Conservation (phyloP, 2,888 invertebrate species). For the Macrophya annulata region DNA sequence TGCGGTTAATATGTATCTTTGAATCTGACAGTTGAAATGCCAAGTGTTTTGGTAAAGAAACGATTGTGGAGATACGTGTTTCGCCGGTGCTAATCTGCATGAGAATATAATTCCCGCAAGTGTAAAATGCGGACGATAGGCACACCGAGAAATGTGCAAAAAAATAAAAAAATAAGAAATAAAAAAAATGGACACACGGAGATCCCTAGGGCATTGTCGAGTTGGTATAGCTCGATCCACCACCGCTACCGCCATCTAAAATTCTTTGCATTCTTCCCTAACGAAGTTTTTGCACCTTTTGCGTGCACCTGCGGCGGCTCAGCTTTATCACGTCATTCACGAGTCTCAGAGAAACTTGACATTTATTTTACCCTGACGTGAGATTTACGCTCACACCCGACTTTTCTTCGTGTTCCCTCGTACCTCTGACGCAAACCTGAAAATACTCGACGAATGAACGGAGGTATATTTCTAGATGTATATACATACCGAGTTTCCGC, state of each 20-base stretch:
- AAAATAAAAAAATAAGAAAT: slow-evolving; percentile 61
- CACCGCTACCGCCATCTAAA: slow-evolving; percentile 64
- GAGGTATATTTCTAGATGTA: slow-evolving; percentile 23
- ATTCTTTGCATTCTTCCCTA: slow-evolving; percentile 73
- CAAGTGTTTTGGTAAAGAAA: slow-evolving; percentile 46
- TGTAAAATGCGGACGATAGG: slow-evolving; percentile 52
- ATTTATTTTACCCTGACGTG: slow-evolving; percentile 42
- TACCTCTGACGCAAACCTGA: slow-evolving; percentile 24
- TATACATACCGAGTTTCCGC: neutral
- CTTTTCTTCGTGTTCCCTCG: neutral
- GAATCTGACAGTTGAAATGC: slow-evolving; percentile 42
- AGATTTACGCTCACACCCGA: slow-evolving; percentile 34
- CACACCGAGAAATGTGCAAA: slow-evolving; percentile 32
- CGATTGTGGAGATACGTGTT: slow-evolving; percentile 28
- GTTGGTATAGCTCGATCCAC: slow-evolving; percentile 1
- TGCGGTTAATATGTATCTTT: slow-evolving; percentile 46
- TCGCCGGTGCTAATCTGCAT: slow-evolving; percentile 70
- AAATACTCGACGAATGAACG: slow-evolving; percentile 12
- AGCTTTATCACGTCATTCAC: slow-evolving; percentile 47
- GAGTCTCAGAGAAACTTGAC: slow-evolving; percentile 34
- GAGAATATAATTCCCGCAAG: slow-evolving; percentile 69
- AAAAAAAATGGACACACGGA: slow-evolving; percentile 63
- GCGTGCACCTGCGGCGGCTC: slow-evolving; percentile 67
- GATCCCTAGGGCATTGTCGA: slow-evolving; percentile 36
- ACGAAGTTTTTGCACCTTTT: slow-evolving; percentile 74